Conservation (phyloP, 1,140 invertebrate genomes). For the Mya arenaria region DNA sequence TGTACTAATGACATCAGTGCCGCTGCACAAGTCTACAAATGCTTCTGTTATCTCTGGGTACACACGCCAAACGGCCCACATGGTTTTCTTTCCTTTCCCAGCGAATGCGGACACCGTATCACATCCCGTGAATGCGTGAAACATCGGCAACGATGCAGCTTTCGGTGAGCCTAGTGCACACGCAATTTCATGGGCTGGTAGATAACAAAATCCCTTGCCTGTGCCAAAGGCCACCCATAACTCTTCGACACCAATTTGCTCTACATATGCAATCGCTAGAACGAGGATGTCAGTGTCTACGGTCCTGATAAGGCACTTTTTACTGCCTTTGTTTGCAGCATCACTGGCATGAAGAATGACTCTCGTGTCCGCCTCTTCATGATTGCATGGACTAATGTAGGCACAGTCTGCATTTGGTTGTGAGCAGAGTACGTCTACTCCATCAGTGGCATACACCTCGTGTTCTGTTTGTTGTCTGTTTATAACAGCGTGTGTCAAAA, state of each 20-base stretch:
- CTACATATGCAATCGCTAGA: constrained; percentile 44
- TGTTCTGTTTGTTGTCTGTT: too few species aligned
- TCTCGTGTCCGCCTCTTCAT: constrained; percentile 69
- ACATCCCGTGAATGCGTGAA: constrained; percentile 20
- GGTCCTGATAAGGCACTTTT: constrained; percentile 52
- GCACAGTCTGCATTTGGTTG: background rate
- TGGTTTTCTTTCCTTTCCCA: constrained; percentile 4
- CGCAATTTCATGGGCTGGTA: constrained; percentile 2
- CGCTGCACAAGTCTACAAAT: background rate
- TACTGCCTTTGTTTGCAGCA: constrained; percentile 50
- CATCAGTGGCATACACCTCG: too few species aligned
- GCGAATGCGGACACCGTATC: background rate
- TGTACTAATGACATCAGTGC: background rate
- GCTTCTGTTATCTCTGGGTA: background rate
- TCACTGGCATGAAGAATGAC: constrained; percentile 64
- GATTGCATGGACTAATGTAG: constrained; percentile 55
- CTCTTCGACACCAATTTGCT: constrained; percentile 12
- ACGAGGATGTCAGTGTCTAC: constrained; percentile 70
- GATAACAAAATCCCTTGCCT: constrained; percentile 7
- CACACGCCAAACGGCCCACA: background rate
- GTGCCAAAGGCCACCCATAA: constrained; percentile 59
- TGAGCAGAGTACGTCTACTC: background rate
- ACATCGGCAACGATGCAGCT: background rate
- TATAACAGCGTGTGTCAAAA: background rate
- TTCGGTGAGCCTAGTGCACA: background rate